Evolutionary conservation across 2,113 vertebrate species (phyloP), one percentile per base, ranked within the genome.

Genomic region (Phoenicopterus ruber): DNA sequence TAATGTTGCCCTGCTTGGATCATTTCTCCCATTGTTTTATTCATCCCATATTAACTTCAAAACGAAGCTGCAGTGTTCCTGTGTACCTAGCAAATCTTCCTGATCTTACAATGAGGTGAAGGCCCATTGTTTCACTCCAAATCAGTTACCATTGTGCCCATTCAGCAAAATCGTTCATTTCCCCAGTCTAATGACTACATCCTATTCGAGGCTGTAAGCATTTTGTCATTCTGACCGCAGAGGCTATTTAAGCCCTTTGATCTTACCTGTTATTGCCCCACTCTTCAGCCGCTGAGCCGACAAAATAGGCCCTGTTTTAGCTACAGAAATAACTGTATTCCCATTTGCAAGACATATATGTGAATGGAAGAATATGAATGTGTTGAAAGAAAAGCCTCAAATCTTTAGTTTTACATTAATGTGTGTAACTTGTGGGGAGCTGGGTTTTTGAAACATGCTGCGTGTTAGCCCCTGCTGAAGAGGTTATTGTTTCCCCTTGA

Each of bases 31-130:
- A 98, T 98, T 98, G 98, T 98, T 96, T 97, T 94, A 90, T 92
- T 98, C 65, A 94, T 97, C 96, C 96, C 93, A 86, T 98, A 98
- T 98, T 98, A 98, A 98, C 98, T 98, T 98, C 98, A 87, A 95
- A 98, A 98, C 93, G 92, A 97, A 97, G 95, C 97, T 96, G 89
- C 94, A 96, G 92, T 95, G 88, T 96, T 96, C 96, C 96, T 97
- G 97, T 97, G 96, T 98, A 98, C 97, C 96, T 97, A 96, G 96
- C 97, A 98, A 97, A 97, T 98, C 97, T 97, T 97, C 94, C 97
- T 96, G 97, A 93, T 97, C 97, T 97, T 94, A 88, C 93, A 94
- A 82, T 97, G 96, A 97, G 97, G 98, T 97, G 97, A 95, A 93
- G 93, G 92, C n/a, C 91, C 89, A 98, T 98, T 98, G 98, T 98